Percentiles rank a stretch among this genome's conserved stretches.
Conservation (phyloP, 1,140 invertebrate species). For the Neodiprion fabricii region DNA sequence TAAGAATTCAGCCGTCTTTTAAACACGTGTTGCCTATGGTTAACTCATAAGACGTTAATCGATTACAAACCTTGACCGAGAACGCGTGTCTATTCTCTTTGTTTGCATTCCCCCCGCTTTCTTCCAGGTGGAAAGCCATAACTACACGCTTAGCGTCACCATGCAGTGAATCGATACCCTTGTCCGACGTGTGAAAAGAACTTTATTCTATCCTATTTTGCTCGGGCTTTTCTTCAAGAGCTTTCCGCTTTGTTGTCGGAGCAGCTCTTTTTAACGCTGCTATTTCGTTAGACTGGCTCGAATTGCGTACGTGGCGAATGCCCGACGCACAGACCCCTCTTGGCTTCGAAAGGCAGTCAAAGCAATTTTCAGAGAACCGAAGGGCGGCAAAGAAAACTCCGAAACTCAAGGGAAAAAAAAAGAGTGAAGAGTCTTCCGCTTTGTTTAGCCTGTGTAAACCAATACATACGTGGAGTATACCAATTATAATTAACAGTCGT, state of each 20-base stretch:
- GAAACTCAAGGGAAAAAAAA: too few species aligned
- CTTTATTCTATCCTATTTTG: conserved; percentile 7
- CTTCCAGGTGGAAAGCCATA: neutral
- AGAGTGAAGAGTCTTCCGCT: too few species aligned
- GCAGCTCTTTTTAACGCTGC: conserved; percentile 5
- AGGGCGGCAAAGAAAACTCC: neutral
- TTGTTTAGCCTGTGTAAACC: too few species aligned
- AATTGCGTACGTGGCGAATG: neutral
- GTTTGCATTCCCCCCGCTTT: too few species aligned
- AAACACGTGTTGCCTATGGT: too few species aligned
- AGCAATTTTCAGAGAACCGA: conserved; percentile 4
- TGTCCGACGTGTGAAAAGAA: neutral
- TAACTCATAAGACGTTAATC: too few species aligned
- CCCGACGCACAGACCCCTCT: neutral
- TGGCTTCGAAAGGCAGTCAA: conserved; percentile 1
- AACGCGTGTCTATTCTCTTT: too few species aligned
- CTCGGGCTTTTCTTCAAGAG: neutral
- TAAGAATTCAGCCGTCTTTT: too few species aligned
- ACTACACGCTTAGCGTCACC: neutral
- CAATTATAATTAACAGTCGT: too few species aligned
- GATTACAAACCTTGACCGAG: too few species aligned
- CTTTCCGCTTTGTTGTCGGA: neutral
- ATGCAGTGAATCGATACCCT: neutral
- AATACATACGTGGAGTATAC: too few species aligned
- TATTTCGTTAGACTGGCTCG: neutral